Percentiles rank a stretch among this genome's conserved stretches.
phyloP scores from a whole-genome alignment of 2,797 vertebrate species.

The Zalophus californianus region DNA sequence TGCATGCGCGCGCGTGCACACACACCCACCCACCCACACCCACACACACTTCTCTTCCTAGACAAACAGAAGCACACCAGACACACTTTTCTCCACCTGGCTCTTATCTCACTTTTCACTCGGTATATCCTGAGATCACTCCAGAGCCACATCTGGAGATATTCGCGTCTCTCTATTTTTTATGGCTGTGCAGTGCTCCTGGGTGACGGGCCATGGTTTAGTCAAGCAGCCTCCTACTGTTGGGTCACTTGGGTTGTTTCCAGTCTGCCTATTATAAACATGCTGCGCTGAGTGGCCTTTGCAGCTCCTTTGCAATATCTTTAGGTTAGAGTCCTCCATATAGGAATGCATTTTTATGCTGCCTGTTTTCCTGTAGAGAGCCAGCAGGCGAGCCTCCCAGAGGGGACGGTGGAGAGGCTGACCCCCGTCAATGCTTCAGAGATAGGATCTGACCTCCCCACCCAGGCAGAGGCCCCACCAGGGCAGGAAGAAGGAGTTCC shows the following conservation, averaged over 20 bases:
- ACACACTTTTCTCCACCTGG: not conserved
- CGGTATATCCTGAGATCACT: not conserved
- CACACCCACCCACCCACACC: no score
- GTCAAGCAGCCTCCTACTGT: no score
- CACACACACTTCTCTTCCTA: not conserved
- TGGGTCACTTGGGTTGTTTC: not conserved
- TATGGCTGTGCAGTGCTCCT: not conserved
- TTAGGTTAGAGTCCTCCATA: not conserved
- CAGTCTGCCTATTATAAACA: not conserved
- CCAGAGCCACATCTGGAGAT: accelerated
- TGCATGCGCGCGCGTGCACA: accelerated
- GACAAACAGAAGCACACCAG: not conserved
- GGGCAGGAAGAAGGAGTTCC: slow-evolving; percentile 13
- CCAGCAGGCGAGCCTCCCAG: not conserved
- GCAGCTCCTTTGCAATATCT: not conserved
- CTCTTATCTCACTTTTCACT: not conserved
- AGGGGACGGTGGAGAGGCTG: not conserved
- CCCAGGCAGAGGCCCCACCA: not conserved
- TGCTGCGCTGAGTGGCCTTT: accelerated
- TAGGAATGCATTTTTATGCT: not conserved
- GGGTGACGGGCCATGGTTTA: not conserved
- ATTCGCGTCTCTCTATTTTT: not conserved
- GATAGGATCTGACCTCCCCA: not conserved
- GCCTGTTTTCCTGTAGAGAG: slow-evolving; percentile 48
- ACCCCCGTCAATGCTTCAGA: not conserved